Evolutionary conservation across 2,888 invertebrate species (phyloP).

Genomic region (Hypomecis punctinalis): DNA sequence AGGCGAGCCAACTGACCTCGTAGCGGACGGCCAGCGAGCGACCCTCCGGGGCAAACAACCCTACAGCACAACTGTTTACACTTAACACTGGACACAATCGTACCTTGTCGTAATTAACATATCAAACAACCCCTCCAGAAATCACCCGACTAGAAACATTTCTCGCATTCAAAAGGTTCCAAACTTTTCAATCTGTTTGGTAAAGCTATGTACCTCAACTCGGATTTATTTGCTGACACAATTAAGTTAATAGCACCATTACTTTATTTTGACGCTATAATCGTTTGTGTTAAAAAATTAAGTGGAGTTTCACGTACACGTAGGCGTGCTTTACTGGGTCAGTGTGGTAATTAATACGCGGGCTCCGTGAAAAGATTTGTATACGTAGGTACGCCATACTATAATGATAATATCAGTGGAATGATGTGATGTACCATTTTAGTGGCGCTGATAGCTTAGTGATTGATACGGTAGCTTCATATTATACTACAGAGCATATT

Average conservation of each 20-base stretch:
- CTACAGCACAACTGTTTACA: constrained; percentile 36
- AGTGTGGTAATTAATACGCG: neutral
- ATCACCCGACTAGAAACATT: neutral
- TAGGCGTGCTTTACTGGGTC: neutral
- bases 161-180: constrained; percentile 2
- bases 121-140: neutral
- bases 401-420: too few relatives aligned
- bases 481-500: too few relatives aligned
- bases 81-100: constrained; percentile 4
- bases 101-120: constrained; percentile 11
- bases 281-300: neutral
- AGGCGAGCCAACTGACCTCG: constrained; percentile 21
- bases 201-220: constrained; percentile 1
- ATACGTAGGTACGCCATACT: too few relatives aligned
- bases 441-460: too few relatives aligned
- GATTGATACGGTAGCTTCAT: too few relatives aligned
- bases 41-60: constrained; percentile 31
- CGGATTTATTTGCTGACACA: constrained; percentile 24
- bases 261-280: constrained; percentile 5
- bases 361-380: too few relatives aligned
- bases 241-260: constrained; percentile 13
- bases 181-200: neutral
- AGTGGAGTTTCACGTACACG: neutral
- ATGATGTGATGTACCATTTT: too few relatives aligned
- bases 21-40: constrained; percentile 22